These are phyloP conservation scores for Epinephelus cyanopodus DNA, from an alignment of 2,113 vertebrate genomes.

Conservation along the genomic window DNA sequence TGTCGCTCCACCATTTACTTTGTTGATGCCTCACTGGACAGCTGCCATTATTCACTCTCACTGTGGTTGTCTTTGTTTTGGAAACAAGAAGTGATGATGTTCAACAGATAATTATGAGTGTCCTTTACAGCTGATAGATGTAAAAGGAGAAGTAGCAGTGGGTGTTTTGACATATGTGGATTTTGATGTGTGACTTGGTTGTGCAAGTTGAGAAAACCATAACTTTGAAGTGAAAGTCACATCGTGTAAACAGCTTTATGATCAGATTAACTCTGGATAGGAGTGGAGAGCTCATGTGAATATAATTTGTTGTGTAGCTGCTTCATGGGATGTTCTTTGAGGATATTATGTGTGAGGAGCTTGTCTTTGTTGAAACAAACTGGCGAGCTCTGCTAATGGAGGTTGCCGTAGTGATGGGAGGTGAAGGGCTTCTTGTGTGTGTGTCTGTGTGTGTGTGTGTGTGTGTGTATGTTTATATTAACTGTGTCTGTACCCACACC, in stretches of 20 bases:
- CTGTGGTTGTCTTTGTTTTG: conserved; percentile 10
- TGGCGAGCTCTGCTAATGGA: not conserved
- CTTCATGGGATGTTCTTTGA: conserved; percentile 2
- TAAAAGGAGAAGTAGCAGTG: not conserved
- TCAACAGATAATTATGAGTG: not conserved
- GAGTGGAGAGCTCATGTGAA: not conserved
- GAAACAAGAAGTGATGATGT: conserved; percentile 4
- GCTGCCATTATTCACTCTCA: not conserved
- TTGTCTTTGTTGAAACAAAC: conserved; percentile 46
- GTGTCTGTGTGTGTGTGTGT: not conserved
- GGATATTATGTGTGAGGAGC: conserved; percentile 14
- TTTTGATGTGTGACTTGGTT: not conserved
- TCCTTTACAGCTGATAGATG: not conserved
- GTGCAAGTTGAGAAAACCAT: not conserved
- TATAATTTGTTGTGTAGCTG: not conserved
- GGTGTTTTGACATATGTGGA: not conserved
- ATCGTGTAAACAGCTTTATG: not conserved
- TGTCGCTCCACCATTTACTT: not conserved
- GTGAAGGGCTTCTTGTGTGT: conserved; percentile 19
- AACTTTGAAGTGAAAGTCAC: not conserved
- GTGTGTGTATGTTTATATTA: not conserved
- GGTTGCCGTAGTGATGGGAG: conserved; percentile 54
- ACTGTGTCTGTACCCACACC: not conserved
- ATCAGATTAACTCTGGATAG: not conserved
- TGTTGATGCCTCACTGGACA: conserved; percentile 2